These are phyloP conservation scores for Colistium nudipinnis DNA, from an alignment of 2,113 vertebrate genomes.

Conservation along the genomic window DNA sequence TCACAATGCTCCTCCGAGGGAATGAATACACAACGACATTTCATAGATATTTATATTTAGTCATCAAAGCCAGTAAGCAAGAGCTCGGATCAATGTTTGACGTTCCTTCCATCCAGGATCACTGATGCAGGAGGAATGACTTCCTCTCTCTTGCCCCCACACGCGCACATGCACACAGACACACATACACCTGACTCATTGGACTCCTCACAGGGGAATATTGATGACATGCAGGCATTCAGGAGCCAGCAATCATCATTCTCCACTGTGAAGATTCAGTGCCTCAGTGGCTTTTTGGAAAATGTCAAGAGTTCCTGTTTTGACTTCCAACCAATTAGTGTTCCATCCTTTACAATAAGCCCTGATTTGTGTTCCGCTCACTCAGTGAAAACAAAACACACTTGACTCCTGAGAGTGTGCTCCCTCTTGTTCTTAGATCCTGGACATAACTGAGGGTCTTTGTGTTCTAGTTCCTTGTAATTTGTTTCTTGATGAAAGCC, in stretches of 20 bases:
- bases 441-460: neutral
- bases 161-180: conserved; percentile 1
- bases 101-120: conserved; percentile 10
- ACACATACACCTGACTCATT: neutral
- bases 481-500: conserved; percentile 29
- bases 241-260: conserved; percentile 15
- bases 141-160: conserved; percentile 15
- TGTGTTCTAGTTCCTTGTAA: conserved; percentile 20
- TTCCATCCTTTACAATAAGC: conserved; percentile 31
- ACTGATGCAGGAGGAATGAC: conserved; percentile 31
- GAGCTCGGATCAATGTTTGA: neutral
- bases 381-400: conserved; percentile 41
- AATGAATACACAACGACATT: neutral
- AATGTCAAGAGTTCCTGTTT: conserved; percentile 67
- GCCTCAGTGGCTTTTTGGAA: conserved; percentile 27
- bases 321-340: conserved; percentile 54
- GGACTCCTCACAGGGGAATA: conserved; percentile 21
- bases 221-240: conserved; percentile 26
- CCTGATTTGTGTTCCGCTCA: conserved; percentile 24
- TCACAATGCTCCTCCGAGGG: conserved; percentile 1
- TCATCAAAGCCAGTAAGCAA: neutral
- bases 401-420: conserved; percentile 22
- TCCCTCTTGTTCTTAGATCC: conserved; percentile 12
- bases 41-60: neutral
- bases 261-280: conserved; percentile 13